These are phyloP conservation scores for Sitta europaea DNA, from an alignment of 2,113 vertebrate genomes.

Conservation along the genomic window DNA sequence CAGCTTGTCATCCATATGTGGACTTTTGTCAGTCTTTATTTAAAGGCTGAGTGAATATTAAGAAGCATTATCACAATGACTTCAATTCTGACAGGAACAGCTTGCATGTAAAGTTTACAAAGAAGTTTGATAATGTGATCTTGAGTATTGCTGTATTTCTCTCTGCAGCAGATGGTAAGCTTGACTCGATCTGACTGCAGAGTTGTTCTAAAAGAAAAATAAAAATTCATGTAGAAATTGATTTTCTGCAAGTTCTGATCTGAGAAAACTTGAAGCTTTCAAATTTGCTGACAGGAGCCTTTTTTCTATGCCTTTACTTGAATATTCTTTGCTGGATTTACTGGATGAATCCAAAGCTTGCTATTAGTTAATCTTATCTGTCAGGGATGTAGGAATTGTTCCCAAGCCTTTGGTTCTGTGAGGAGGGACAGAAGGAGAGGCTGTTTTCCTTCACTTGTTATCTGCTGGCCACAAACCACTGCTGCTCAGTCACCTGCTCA, in stretches of 20 bases:
- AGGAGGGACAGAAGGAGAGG: background rate
- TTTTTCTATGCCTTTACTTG: slow-evolving; percentile 14
- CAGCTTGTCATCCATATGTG: slow-evolving; percentile 82
- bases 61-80: slow-evolving; percentile 75
- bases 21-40: slow-evolving; percentile 83
- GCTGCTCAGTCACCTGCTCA: background rate
- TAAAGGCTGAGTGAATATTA: slow-evolving; percentile 78
- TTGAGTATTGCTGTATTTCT: slow-evolving; percentile 64
- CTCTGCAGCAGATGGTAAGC: slow-evolving; percentile 76
- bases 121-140: slow-evolving; percentile 68
- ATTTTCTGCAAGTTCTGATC: slow-evolving; percentile 63
- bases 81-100: slow-evolving; percentile 79
- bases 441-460: background rate
- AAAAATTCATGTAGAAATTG: slow-evolving; percentile 58
- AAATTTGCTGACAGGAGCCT: slow-evolving; percentile 8
- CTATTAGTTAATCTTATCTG: background rate
- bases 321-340: background rate
- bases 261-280: slow-evolving; percentile 53
- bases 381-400: background rate
- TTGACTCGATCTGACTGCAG: slow-evolving; percentile 68
- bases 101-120: slow-evolving; percentile 73
- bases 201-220: slow-evolving; percentile 63
- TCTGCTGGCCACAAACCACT: background rate
- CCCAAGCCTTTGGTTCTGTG: background rate
- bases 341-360: background rate